Percentiles rank a stretch among this genome's conserved stretches.
Conservation (phyloP, 2,888 invertebrate genomes). For the Metalampra italica region DNA sequence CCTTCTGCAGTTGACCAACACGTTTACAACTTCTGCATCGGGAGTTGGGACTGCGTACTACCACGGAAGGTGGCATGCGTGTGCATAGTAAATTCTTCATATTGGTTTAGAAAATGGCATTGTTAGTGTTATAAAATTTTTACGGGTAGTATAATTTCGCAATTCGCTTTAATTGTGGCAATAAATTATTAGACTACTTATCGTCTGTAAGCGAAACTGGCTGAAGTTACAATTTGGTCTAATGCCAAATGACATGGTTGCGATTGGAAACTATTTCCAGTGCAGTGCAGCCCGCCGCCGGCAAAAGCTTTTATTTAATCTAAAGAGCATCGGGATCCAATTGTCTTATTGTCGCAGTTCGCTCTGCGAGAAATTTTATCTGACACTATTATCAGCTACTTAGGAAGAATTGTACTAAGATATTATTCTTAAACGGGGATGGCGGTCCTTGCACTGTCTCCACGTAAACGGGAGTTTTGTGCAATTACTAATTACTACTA, state of each 20-base stretch:
- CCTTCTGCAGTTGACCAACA: no score
- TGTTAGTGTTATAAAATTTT: background rate
- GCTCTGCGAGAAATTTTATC: conserved; percentile 4
- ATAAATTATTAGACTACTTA: conserved; percentile 19
- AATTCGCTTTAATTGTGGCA: background rate
- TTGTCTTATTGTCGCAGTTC: conserved; percentile 10
- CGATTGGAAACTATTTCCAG: conserved; percentile 32
- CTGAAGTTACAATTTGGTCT: conserved; percentile 35
- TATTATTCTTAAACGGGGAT: no score
- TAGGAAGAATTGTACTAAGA: background rate
- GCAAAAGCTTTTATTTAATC: conserved; percentile 11
- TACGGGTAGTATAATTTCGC: background rate
- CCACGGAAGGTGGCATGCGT: no score
- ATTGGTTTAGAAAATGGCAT: background rate
- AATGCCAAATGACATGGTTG: conserved; percentile 36
- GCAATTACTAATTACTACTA: no score
- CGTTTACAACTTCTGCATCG: no score
- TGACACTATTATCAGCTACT: background rate
- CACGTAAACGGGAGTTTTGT: no score
- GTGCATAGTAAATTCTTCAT: no score
- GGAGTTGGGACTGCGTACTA: no score
- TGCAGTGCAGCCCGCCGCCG: conserved; percentile 2
- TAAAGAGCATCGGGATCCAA: conserved; percentile 10
- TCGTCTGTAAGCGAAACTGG: conserved; percentile 17
- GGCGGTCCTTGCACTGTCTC: no score